These are phyloP conservation scores for Temnothorax longispinosus DNA, from an alignment of 1,140 invertebrate genomes.

Conservation along the genomic window DNA sequence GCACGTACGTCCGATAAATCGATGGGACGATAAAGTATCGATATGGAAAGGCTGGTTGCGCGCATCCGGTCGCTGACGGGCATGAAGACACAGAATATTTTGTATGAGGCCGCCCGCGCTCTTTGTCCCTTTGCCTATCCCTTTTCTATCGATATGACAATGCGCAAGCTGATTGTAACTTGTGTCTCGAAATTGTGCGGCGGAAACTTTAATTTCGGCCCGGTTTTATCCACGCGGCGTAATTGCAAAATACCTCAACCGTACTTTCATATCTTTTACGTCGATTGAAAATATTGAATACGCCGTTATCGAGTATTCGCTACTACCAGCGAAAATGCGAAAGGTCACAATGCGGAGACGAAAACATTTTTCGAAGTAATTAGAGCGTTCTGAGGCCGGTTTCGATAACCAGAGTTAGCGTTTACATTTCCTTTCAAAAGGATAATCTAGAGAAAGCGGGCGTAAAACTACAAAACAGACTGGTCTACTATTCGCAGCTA, in stretches of 20 bases:
- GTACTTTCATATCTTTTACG: neutral
- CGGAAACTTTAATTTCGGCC: conserved; percentile 9
- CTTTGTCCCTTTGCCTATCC: neutral
- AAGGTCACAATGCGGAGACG: neutral
- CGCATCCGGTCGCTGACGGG: neutral
- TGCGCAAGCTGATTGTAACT: neutral
- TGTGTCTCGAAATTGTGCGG: neutral
- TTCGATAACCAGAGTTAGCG: neutral
- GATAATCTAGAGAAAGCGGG: neutral
- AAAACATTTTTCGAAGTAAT: conserved; percentile 11
- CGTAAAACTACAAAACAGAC: neutral
- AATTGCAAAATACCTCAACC: neutral
- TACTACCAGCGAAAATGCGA: neutral
- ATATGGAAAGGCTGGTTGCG: conserved; percentile 34
- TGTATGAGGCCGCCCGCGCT: neutral
- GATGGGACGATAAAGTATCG: conserved; percentile 60
- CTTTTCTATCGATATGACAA: neutral
- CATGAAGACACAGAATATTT: conserved; percentile 35
- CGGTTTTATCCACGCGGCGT: neutral
- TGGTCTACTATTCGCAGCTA: neutral
- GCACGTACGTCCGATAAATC: conserved; percentile 63
- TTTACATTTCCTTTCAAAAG: neutral
- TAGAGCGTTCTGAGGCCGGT: neutral
- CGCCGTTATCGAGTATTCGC: neutral
- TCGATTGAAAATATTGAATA: conserved; percentile 3